Conservation (phyloP, 2,888 invertebrate genomes). For the Drosophila eohydei region DNA sequence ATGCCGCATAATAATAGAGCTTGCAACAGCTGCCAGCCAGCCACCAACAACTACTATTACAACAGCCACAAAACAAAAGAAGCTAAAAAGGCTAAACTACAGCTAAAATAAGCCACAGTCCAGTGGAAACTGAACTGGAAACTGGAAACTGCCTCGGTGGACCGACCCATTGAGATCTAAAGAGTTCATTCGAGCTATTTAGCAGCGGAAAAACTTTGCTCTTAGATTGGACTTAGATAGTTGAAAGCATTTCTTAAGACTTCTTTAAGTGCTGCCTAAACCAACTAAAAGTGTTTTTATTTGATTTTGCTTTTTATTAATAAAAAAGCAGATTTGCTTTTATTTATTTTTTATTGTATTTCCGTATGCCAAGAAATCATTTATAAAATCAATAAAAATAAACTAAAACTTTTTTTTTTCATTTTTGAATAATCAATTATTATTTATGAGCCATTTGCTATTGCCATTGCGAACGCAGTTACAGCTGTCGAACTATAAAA, state of each 20-base stretch:
- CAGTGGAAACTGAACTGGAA: conserved; percentile 20
- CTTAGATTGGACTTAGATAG: conserved; percentile 12
- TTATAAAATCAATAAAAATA: neutral
- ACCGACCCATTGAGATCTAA: conserved; percentile 25
- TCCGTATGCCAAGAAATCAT: neutral
- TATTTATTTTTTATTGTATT: conserved; percentile 5
- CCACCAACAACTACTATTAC: conserved; percentile 12
- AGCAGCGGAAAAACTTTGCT: conserved; percentile 13
- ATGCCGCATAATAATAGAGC: conserved; percentile 56
- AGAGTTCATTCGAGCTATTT: conserved; percentile 13
- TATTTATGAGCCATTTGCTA: conserved; percentile 21
- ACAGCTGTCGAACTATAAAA: conserved; percentile 18
- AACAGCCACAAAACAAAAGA: conserved; percentile 31
- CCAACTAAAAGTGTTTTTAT: neutral
- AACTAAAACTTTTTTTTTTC: neutral
- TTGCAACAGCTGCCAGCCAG: conserved; percentile 30
- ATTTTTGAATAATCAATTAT: conserved; percentile 22
- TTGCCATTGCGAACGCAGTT: conserved; percentile 15
- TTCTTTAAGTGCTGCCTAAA: neutral
- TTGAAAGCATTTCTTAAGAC: neutral
- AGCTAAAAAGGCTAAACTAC: conserved; percentile 26
- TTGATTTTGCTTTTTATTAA: neutral
- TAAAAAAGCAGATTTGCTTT: conserved; percentile 1
- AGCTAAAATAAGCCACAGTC: conserved; percentile 16
- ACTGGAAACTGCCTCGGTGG: conserved; percentile 11